A percentile compares a stretch with the other conserved stretches of the same genome.
Conservation (phyloP, 2,888 invertebrate species). For the Lasioglossum morio region DNA sequence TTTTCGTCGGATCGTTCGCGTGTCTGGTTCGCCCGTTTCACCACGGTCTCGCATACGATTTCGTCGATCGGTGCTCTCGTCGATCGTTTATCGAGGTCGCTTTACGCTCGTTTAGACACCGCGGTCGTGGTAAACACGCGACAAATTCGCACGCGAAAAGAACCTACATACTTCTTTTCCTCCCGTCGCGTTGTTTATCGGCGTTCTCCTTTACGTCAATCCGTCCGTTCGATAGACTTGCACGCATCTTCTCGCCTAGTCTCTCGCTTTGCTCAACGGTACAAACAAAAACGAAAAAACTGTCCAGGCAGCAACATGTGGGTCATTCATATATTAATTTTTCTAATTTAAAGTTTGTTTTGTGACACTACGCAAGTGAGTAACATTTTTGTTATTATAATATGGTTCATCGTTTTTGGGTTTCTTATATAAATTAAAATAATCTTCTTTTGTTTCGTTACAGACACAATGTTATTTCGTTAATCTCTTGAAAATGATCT, state of each 20-base stretch:
- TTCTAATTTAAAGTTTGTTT: too few species aligned
- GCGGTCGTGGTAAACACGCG: not conserved
- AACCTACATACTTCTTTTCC: not conserved
- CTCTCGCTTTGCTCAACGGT: not conserved
- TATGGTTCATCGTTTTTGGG: too few species aligned
- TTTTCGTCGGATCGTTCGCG: not conserved
- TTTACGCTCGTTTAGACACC: not conserved
- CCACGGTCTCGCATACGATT: not conserved
- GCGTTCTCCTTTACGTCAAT: not conserved
- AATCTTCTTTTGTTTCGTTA: too few species aligned
- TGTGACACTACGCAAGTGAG: too few species aligned
- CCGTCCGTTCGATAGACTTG: not conserved
- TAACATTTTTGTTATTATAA: too few species aligned
- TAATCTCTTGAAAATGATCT: too few species aligned
- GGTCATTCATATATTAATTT: too few species aligned
- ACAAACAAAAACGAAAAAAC: not conserved
- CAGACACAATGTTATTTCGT: too few species aligned
- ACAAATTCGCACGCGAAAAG: not conserved
- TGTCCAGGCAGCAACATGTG: too few species aligned
- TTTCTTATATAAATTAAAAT: too few species aligned
- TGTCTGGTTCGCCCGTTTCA: not conserved
- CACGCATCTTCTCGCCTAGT: not conserved
- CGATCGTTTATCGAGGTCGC: not conserved
- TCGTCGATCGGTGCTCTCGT: not conserved
- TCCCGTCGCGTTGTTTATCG: not conserved